Evolutionary conservation across 1,140 invertebrate species (phyloP).

Genomic region (Oscheius sp.): DNA sequence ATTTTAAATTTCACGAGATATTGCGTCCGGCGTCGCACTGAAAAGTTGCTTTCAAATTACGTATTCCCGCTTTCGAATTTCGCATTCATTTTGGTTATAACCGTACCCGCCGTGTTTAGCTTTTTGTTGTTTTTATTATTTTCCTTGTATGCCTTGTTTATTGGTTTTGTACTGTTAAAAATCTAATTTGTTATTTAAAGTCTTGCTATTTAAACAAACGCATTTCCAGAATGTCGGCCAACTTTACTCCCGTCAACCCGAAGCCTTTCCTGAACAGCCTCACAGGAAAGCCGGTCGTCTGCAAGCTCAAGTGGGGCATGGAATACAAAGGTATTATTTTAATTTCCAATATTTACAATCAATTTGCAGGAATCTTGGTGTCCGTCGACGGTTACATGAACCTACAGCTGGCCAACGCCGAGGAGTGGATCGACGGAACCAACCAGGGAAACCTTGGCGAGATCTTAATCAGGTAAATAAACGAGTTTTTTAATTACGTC

Average conservation of each 20-base stretch:
- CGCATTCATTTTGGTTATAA: no score
- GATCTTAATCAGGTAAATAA: conserved; percentile 78
- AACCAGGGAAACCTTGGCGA: conserved; percentile 91
- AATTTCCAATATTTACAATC: not conserved
- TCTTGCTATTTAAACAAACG: not conserved
- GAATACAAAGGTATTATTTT: conserved; percentile 83
- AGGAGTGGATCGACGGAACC: conserved; percentile 89
- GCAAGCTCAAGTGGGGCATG: conserved; percentile 99
- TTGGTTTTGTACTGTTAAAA: not conserved
- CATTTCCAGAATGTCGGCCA: conserved; percentile 10
- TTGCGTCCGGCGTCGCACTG: no score
- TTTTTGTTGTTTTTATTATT: no score
- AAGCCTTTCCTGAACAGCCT: conserved; percentile 97
- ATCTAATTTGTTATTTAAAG: not conserved
- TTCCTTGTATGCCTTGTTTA: no score
- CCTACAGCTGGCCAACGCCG: conserved; percentile 93
- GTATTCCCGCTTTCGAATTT: no score
- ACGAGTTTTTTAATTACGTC: not conserved
- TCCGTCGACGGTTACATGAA: conserved; percentile 99
- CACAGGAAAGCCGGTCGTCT: conserved; percentile 92
- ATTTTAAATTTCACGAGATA: no score
- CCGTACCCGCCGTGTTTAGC: no score
- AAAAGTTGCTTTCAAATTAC: no score
- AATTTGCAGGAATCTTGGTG: conserved; percentile 72
- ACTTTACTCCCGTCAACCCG: conserved; percentile 81